Conservation (phyloP, 2,797 vertebrate genomes). For the Amblyraja radiata region DNA sequence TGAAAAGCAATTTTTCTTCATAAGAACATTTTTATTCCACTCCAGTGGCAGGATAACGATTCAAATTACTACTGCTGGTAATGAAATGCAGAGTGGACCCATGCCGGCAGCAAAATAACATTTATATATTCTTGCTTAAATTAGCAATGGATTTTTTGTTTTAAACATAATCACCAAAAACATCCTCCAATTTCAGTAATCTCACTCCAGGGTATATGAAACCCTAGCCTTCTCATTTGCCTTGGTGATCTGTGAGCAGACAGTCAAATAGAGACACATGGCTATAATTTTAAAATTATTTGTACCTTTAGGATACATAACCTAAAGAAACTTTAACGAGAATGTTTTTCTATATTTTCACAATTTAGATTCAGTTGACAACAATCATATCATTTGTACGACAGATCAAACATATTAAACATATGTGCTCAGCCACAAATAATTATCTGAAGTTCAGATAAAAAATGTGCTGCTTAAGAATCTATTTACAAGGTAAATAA, state of each 20-base stretch:
- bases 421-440: not conserved
- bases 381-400: constrained; percentile 15
- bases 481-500: not conserved
- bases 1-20: not conserved
- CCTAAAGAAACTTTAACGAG: not conserved
- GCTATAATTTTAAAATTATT: constrained; percentile 22
- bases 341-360: constrained; percentile 25
- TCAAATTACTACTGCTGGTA: not conserved
- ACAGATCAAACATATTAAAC: not conserved
- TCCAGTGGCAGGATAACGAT: not conserved
- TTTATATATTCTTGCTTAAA: not conserved
- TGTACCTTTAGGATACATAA: not conserved
- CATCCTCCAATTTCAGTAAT: constrained; percentile 10
- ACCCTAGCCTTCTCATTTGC: not conserved
- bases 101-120: not conserved
- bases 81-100: not conserved
- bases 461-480: not conserved
- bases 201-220: not conserved
- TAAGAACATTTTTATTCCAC: not conserved
- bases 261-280: constrained; percentile 2
- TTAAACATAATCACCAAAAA: constrained; percentile 19
- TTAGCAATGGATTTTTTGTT: constrained; percentile 3
- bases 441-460: not conserved
- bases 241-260: not conserved
- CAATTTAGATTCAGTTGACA: constrained; percentile 5